Conservation (phyloP, 1,140 invertebrate genomes). For the Pseudomyrmex sp. region DNA sequence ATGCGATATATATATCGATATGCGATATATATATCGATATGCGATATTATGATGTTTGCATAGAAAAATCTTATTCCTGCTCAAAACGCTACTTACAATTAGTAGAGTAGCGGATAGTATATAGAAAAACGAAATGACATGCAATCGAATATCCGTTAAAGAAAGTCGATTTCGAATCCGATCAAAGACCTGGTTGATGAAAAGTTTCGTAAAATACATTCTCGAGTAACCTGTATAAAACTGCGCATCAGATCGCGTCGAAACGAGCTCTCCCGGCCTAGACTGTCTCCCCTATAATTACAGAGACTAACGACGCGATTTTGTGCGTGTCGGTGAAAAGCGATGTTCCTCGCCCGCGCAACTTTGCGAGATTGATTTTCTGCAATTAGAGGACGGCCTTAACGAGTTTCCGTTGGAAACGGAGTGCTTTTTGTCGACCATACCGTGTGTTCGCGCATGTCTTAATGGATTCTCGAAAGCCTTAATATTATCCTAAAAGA, state of each 20-base stretch:
- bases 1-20: too few relatives aligned
- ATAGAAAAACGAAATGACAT: neutral
- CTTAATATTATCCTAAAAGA: slow-evolving; percentile 32
- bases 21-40: too few relatives aligned
- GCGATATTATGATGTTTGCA: too few relatives aligned
- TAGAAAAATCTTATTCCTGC: too few relatives aligned
- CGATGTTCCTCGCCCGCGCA: slow-evolving; percentile 43
- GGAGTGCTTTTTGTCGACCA: slow-evolving; percentile 28
- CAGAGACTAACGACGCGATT: slow-evolving; percentile 59
- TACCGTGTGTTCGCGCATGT: slow-evolving; percentile 22
- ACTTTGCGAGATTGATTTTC: slow-evolving; percentile 60
- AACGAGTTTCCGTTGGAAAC: slow-evolving; percentile 51
- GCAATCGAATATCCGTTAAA: neutral
- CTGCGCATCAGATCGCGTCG: slow-evolving; percentile 23
- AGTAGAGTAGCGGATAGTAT: too few relatives aligned
- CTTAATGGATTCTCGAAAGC: slow-evolving; percentile 39
- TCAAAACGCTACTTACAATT: too few relatives aligned
- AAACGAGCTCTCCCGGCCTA: slow-evolving; percentile 29
- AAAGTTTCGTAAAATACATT: slow-evolving; percentile 19
- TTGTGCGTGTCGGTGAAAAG: slow-evolving; percentile 58
- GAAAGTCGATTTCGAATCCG: slow-evolving; percentile 12
- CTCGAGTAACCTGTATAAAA: slow-evolving; percentile 34
- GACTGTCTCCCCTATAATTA: slow-evolving; percentile 51
- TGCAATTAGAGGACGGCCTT: slow-evolving; percentile 55
- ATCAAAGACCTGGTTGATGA: slow-evolving; percentile 38